Evolutionary conservation across 2,888 invertebrate genomes (phyloP).

Genomic region (Carcina quercana): DNA sequence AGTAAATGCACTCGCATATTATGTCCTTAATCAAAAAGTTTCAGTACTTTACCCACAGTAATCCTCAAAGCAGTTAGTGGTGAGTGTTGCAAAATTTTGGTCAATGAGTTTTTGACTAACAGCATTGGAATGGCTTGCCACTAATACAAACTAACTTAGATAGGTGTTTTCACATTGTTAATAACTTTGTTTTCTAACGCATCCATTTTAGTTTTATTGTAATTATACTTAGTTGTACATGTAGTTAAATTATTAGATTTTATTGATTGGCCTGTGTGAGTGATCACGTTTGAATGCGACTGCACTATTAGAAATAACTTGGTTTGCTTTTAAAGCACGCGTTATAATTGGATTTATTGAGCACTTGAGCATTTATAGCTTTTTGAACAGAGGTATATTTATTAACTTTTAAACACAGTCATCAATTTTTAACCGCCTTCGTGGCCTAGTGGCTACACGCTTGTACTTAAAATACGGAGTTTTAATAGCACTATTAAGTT

Average conservation of each 20-base stretch:
- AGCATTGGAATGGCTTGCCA: conserved; percentile 24
- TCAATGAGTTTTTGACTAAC: conserved; percentile 56
- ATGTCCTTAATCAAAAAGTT: conserved; percentile 58
- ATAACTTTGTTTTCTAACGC: conserved; percentile 10
- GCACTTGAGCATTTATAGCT: too few relatives aligned
- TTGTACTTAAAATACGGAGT: too few relatives aligned
- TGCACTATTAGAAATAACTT: too few relatives aligned
- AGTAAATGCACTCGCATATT: conserved; percentile 60
- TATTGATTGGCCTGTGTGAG: too few relatives aligned
- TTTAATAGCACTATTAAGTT: too few relatives aligned
- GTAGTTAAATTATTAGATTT: too few relatives aligned
- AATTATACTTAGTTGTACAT: background rate
- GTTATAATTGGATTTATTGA: too few relatives aligned
- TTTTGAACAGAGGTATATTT: too few relatives aligned
- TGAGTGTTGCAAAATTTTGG: conserved; percentile 70
- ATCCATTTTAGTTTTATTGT: conserved; percentile 2
- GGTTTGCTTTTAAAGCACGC: too few relatives aligned
- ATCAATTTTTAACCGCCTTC: too few relatives aligned
- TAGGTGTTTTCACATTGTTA: conserved; percentile 4
- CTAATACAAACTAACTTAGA: conserved; percentile 6
- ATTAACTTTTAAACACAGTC: too few relatives aligned
- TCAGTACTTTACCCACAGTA: conserved; percentile 66
- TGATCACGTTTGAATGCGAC: background rate
- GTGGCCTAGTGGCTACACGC: too few relatives aligned
- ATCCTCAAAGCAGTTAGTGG: conserved; percentile 66